Evolutionary conservation across 2,797 vertebrate genomes (phyloP), one percentile per base, ranked within the genome.

Genomic region (Podarcis lilfordi): DNA sequence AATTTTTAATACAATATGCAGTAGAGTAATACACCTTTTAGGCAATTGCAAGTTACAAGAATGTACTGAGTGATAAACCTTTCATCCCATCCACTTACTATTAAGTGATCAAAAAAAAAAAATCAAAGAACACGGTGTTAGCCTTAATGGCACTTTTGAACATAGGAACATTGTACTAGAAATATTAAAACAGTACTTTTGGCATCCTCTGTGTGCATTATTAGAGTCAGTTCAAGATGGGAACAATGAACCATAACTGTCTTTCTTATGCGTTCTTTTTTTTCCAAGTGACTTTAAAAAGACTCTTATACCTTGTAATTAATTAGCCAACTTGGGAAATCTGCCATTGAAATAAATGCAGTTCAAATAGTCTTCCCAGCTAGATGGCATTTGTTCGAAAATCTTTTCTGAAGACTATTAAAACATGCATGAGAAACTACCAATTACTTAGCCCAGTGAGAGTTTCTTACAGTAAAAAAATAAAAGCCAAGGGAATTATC

Each of bases 271-370:
- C 88, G 94, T 68, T 92, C 87, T 43, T 43, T 21, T 90, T 6
- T 89, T 92, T 91, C 79, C 35, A 88, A 91, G 72, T 92, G 92
- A 94, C 93, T 97, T 97, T 95, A 94, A 91, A 95, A 95, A 84
- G 35, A 90, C 55, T 93, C 90, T 96, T 91, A 91, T 93, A 95
- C 84, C 92, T 96, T 94, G 90, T 97, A 96, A 97, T 97, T 99
- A 98, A 99, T 98, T 99, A 97, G 98, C 95, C 97, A 96, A 92
- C 98, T 85, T 97, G 98, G 98, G 98, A 98, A 98, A 98, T 98
- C 97, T 98, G 93, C 94, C 92, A 94, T 94, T 97, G 96, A 96
- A 98, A 97, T 97, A 95, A 97, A 97, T 96, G 97, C 95, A 97
- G 88, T 97, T 95, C 95, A 96, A 96, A 97, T 96, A 95, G 92